A percentile compares a stretch with the other conserved stretches of the same genome.
These are phyloP conservation scores for Cheilosia urbana DNA, from an alignment of 2,888 invertebrate species.

Conservation along the genomic window DNA sequence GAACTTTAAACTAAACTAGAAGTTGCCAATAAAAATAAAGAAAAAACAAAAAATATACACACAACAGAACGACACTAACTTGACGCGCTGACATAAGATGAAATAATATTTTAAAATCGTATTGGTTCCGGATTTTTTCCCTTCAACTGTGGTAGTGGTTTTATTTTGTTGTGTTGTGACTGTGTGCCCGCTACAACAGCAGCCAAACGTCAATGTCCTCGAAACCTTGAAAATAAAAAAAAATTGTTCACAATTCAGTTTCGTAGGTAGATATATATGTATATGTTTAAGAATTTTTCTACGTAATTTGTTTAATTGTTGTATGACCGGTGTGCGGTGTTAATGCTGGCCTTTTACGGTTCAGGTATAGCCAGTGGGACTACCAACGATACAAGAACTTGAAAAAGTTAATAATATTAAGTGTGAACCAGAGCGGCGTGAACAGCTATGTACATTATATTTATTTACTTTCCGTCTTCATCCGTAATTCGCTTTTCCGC, in stretches of 20 bases:
- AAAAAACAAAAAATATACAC: background rate
- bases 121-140: slow-evolving; percentile 67
- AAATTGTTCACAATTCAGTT: slow-evolving; percentile 61
- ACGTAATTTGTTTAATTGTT: slow-evolving; percentile 66
- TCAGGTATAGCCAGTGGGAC: slow-evolving; percentile 26
- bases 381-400: slow-evolving; percentile 11
- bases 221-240: slow-evolving; percentile 71
- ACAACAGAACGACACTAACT: slow-evolving; percentile 5
- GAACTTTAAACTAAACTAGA: slow-evolving; percentile 28
- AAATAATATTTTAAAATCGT: slow-evolving; percentile 58
- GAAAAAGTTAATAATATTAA: slow-evolving; percentile 35
- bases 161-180: slow-evolving; percentile 27
- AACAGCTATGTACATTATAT: slow-evolving; percentile 5
- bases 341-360: slow-evolving; percentile 12
- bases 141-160: slow-evolving; percentile 42
- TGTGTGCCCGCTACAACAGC: slow-evolving; percentile 38
- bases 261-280: slow-evolving; percentile 13
- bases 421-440: slow-evolving; percentile 15
- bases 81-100: slow-evolving; percentile 27
- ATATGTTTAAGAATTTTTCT: slow-evolving; percentile 50
- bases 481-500: slow-evolving; percentile 48
- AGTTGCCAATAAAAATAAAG: background rate
- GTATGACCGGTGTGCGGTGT: slow-evolving; percentile 26
- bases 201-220: slow-evolving; percentile 73
- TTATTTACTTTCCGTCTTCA: slow-evolving; percentile 34